phyloP scores from a whole-genome alignment of 2,113 vertebrate genomes.

The Psittacara wagleri region DNA sequence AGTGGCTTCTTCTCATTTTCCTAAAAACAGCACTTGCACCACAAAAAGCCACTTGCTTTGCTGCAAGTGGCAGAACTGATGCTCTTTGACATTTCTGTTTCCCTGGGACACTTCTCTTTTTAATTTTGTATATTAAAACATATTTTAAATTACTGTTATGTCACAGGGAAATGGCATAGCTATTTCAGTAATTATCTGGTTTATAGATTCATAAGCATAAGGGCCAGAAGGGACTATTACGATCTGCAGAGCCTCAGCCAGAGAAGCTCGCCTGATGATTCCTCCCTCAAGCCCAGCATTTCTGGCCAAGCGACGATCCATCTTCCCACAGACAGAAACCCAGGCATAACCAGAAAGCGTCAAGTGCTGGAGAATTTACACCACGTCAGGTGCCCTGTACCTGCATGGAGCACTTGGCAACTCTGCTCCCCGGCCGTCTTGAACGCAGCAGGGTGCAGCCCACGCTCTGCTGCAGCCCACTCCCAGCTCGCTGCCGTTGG shows the following conservation, averaged over 20 bases:
- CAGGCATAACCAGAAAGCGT: background rate
- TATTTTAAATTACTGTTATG: background rate
- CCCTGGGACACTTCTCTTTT: background rate
- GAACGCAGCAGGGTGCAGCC: background rate
- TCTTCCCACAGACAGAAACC: background rate
- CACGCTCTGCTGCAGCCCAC: fast-evolving
- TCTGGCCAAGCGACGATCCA: background rate
- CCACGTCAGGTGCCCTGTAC: fast-evolving
- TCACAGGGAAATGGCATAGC: background rate
- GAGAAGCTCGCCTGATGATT: background rate
- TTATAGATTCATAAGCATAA: constrained; percentile 24
- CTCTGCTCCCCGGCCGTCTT: background rate
- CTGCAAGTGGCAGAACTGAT: background rate
- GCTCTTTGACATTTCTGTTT: background rate
- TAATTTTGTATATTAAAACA: background rate
- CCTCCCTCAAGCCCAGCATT: background rate
- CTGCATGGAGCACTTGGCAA: fast-evolving
- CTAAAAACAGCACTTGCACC: background rate
- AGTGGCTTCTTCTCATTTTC: background rate
- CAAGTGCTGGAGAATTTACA: background rate
- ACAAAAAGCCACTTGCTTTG: background rate
- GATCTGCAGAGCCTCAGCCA: background rate
- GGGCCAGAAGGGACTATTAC: background rate
- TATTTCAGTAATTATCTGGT: constrained; percentile 24
- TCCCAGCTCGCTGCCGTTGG: background rate